Evolutionary conservation across 2,113 vertebrate genomes (phyloP).

Genomic region (Gallinago jamesoni): DNA sequence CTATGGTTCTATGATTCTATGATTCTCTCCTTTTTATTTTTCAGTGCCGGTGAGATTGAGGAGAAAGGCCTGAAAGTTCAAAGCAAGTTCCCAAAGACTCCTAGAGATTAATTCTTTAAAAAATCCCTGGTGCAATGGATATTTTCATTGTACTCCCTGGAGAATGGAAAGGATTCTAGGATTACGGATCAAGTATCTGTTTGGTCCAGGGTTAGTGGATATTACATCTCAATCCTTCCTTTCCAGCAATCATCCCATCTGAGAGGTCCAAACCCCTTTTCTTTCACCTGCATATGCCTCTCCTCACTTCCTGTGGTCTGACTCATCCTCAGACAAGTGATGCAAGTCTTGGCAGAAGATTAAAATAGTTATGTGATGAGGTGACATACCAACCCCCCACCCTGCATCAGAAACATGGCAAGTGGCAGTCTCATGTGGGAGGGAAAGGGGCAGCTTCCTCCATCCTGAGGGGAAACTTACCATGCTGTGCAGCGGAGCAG

Average conservation of each 20-base stretch:
- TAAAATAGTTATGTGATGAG: neutral
- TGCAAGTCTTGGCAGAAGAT: neutral
- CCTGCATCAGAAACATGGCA: neutral
- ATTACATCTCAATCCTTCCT: neutral
- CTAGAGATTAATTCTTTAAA: neutral
- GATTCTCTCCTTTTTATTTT: neutral
- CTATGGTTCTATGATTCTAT: too few relatives aligned
- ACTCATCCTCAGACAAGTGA: neutral
- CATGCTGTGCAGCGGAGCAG: neutral
- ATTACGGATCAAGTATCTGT: neutral
- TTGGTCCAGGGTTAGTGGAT: neutral
- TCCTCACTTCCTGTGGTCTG: neutral
- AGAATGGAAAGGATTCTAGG: neutral
- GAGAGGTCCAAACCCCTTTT: neutral
- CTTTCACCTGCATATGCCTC: neutral
- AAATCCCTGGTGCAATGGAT: neutral
- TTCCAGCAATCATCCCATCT: neutral
- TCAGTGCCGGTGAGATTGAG: neutral
- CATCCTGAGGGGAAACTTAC: neutral
- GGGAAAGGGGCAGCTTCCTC: neutral
- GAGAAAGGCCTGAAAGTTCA: neutral
- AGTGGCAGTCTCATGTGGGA: neutral
- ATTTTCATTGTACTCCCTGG: neutral
- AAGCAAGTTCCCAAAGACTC: neutral
- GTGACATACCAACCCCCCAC: neutral